Evolutionary conservation across 30 jellyfish, hydroid and myxozoan species (phyloP).

Genomic region (Aurelia aurita): DNA sequence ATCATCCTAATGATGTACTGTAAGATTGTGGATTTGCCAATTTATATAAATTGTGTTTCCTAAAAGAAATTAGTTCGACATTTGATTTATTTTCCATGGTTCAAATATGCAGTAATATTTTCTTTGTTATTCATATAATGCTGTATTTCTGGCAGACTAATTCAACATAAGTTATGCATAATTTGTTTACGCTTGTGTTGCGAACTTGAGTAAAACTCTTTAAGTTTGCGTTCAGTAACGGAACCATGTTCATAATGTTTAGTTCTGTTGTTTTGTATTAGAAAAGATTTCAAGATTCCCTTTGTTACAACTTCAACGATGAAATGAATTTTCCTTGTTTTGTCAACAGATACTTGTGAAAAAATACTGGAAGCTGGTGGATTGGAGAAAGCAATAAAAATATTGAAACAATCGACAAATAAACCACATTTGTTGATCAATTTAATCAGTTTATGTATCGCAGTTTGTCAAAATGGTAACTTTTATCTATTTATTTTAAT

Average conservation of each 20-base stretch:
- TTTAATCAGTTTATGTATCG: slow-evolving; percentile 44
- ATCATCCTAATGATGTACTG: no score
- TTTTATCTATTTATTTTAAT: not conserved
- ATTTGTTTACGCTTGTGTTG: not conserved
- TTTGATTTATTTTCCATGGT: no score
- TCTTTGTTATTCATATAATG: no score
- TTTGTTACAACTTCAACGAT: not conserved
- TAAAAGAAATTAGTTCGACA: no score
- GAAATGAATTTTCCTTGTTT: not conserved
- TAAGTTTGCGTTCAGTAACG: no score
- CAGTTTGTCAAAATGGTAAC: slow-evolving; percentile 55
- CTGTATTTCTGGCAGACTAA: not conserved
- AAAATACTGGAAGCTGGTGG: slow-evolving; percentile 44
- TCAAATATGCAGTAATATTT: no score
- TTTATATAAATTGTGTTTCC: no score
- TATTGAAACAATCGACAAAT: slow-evolving; percentile 37
- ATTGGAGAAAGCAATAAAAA: slow-evolving; percentile 27
- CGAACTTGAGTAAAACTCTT: not conserved
- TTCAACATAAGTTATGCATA: not conserved
- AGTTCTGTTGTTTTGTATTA: no score
- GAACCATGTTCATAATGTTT: not conserved
- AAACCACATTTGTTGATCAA: slow-evolving; percentile 60
- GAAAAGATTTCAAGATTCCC: not conserved
- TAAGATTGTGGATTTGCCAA: no score
- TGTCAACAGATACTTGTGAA: slow-evolving; percentile 31